phyloP scores from a whole-genome alignment of 2,113 vertebrate species.

The Todiramphus saurophagus region DNA sequence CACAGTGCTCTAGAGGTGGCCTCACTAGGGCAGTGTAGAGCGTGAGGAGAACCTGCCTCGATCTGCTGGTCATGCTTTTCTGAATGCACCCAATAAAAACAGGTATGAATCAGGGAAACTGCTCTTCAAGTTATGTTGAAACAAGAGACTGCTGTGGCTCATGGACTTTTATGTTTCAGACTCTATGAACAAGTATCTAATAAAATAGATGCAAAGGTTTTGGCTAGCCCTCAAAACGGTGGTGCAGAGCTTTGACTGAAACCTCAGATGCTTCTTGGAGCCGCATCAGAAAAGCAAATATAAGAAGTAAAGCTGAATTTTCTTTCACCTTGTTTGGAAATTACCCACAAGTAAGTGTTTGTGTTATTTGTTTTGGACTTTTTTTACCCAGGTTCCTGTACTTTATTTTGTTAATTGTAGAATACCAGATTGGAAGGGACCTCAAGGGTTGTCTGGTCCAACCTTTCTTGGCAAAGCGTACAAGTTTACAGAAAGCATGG shows the following conservation, averaged over 20 bases:
- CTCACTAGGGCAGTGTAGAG: too few relatives aligned
- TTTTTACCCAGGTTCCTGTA: not conserved
- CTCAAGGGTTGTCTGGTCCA: not conserved
- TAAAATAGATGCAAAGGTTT: not conserved
- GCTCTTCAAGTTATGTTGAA: not conserved
- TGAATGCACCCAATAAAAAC: too few relatives aligned
- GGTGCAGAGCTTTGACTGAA: constrained; percentile 2
- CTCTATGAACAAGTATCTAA: constrained; percentile 7
- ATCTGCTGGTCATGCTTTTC: too few relatives aligned
- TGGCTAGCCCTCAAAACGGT: not conserved
- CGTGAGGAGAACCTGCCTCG: too few relatives aligned
- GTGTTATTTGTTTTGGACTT: not conserved
- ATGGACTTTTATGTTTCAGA: not conserved
- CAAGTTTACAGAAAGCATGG: not conserved
- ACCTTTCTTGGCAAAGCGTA: not conserved
- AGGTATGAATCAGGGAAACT: not conserved
- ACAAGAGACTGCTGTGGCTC: not conserved
- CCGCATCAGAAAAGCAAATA: not conserved
- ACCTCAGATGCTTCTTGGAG: not conserved
- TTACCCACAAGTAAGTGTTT: not conserved
- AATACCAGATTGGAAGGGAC: not conserved
- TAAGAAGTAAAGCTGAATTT: not conserved
- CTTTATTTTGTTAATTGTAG: not conserved
- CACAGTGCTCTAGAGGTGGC: too few relatives aligned
- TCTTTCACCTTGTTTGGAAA: not conserved